Percentiles rank a stretch among this genome's conserved stretches.
These are phyloP conservation scores for Urocolius indicus DNA, from an alignment of 2,113 vertebrate genomes.

Conservation along the genomic window DNA sequence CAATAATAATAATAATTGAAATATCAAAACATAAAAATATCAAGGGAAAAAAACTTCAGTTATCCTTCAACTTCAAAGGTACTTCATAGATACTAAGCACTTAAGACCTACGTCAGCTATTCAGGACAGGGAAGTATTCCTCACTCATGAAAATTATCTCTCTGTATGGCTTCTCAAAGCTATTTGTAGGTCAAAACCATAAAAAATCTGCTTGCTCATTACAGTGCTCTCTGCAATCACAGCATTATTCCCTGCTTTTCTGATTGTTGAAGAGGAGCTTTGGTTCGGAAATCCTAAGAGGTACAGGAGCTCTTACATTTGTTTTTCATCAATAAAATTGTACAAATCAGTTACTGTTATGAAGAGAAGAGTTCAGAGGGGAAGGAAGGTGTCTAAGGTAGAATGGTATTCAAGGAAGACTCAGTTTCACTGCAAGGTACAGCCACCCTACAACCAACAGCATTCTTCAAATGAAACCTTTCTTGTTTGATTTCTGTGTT, in stretches of 20 bases:
- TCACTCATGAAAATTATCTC: background rate
- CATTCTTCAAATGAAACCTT: background rate
- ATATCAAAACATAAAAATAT: background rate
- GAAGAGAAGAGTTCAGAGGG: background rate
- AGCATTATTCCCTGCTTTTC: background rate
- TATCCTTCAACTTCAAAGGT: background rate
- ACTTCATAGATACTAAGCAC: background rate
- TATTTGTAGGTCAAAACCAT: background rate
- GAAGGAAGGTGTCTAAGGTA: background rate
- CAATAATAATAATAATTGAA: background rate
- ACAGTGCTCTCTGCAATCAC: background rate
- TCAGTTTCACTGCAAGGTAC: background rate
- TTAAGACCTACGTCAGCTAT: background rate
- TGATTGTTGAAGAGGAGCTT: background rate
- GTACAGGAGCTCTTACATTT: background rate
- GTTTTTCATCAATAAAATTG: background rate
- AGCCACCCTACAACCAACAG: background rate
- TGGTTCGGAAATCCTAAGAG: background rate
- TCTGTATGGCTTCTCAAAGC: background rate
- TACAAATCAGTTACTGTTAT: background rate
- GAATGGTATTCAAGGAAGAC: background rate
- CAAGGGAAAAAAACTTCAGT: background rate
- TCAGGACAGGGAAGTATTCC: background rate
- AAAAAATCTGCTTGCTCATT: background rate
- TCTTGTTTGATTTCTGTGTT: background rate